Base-by-base conservation (phyloP, 2,113 vertebrate genomes). In the Bambusicola thoracicus region DNA sequence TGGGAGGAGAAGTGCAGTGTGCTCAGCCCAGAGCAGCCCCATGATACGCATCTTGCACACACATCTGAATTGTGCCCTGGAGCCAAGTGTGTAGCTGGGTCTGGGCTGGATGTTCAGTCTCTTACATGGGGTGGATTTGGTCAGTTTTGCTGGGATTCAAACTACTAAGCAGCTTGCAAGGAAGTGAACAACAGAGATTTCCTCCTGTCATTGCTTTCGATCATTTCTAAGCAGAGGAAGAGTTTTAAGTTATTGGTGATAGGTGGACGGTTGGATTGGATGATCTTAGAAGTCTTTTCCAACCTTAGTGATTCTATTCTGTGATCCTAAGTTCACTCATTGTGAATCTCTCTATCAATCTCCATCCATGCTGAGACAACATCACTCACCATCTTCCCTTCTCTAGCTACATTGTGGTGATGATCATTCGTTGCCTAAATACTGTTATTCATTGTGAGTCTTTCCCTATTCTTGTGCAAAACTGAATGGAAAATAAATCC, bases 41-140 rank as follows among this genome's bases (percentile, higher is more conserved):
- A 41, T 0, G 1, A 19, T 32, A 20, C 17, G n/a, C 43, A 74
- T 4, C 46, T 61, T 73, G 70, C 79, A 9, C 66, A 25, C 6
- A 51, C 51, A 49, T 74, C 77, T 29, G 41, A 87, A 59, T 27
- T 56, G 10, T 25, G 65, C 25, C 55, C 32, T 0, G 0, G 41
- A 82, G 62, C 53, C 55, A 87, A 43, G 25, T 67, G 20, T 0
- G 0, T 58, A 43, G 14, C 55, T 89, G 32, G 32, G 30, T 56
- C 46, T 32, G 38, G 34, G n/a, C 24, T 92, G 69, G 72, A 25
- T 1, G 1, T 81, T 61, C 14, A 2, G 17, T n/a, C 55, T 46
- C 25, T 55, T 67, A 41, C 0, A 0, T 9, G 43, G 48, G 49
- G 27, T 72, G 27, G 8, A 16, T 72, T n/a, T 0, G 0, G n/a